These are phyloP conservation scores for Sphaeridia pumilis DNA, from an alignment of 2,888 invertebrate species.

Conservation along the genomic window DNA sequence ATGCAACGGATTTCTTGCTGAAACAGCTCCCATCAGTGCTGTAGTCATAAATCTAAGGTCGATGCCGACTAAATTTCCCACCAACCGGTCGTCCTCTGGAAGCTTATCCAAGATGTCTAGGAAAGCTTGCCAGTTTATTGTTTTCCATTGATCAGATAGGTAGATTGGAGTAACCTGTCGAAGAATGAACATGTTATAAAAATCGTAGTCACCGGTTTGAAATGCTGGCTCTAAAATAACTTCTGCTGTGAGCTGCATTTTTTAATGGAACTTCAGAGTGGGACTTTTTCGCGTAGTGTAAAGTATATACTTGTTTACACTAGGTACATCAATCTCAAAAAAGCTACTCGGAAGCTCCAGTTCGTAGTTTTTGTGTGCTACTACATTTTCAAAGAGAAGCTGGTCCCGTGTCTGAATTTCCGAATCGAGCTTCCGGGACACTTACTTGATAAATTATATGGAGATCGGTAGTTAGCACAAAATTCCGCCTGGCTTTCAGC, in stretches of 20 bases:
- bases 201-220: no score
- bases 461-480: constrained; percentile 86
- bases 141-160: constrained; percentile 63
- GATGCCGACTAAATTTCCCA: constrained; percentile 79
- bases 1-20: constrained; percentile 47
- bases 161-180: constrained; percentile 70
- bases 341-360: no score
- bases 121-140: constrained; percentile 52
- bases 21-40: constrained; percentile 57
- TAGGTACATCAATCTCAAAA: no score
- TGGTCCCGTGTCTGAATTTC: no score
- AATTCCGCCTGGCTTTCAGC: constrained; percentile 73
- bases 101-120: constrained; percentile 50
- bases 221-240: no score
- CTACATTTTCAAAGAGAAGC: no score
- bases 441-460: constrained; percentile 83
- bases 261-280: no score
- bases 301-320: no score
- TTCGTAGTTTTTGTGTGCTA: no score
- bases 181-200: neutral
- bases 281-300: no score
- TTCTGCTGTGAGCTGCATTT: no score
- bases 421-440: no score
- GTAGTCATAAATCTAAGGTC: constrained; percentile 71
- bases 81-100: constrained; percentile 64